phyloP scores from a whole-genome alignment of 2,888 invertebrate species.

The Cordilura impudica region DNA sequence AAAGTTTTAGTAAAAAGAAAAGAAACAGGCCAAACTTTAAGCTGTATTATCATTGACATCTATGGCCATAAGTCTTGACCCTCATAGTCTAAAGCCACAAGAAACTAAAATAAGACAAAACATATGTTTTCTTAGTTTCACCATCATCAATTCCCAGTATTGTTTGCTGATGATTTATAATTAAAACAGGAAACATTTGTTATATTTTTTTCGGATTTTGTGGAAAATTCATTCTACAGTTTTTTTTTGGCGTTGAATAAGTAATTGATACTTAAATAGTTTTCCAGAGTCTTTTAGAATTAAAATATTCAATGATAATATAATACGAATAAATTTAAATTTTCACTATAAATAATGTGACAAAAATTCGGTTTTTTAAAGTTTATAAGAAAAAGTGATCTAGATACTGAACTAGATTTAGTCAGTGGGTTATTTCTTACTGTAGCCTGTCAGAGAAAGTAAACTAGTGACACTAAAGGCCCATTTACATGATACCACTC shows the following conservation, averaged over 20 bases:
- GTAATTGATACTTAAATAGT: constrained; percentile 11
- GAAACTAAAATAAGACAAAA: constrained; percentile 16
- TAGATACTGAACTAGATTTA: too few relatives aligned
- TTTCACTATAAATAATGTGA: too few relatives aligned
- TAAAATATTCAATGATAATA: too few relatives aligned
- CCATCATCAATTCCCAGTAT: constrained; percentile 37
- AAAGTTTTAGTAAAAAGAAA: constrained; percentile 18
- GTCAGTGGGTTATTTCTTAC: too few relatives aligned
- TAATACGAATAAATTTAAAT: too few relatives aligned
- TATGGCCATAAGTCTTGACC: constrained; percentile 61
- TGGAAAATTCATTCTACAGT: background rate
- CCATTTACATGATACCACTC: too few relatives aligned
- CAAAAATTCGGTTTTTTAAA: too few relatives aligned
- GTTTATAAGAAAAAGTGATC: too few relatives aligned
- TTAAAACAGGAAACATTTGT: constrained; percentile 50
- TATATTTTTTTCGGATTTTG: background rate
- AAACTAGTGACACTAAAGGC: too few relatives aligned
- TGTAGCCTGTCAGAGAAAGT: too few relatives aligned
- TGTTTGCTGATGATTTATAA: constrained; percentile 55
- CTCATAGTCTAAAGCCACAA: constrained; percentile 30
- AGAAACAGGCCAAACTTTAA: constrained; percentile 17
- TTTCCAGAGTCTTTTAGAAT: too few relatives aligned
- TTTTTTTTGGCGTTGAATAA: background rate
- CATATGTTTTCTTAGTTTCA: constrained; percentile 40
- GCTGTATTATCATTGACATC: constrained; percentile 56